Percentiles rank a stretch among this genome's conserved stretches.
Evolutionary conservation across 1,140 invertebrate genomes (phyloP).

Genomic region (Drosophila guanche): DNA sequence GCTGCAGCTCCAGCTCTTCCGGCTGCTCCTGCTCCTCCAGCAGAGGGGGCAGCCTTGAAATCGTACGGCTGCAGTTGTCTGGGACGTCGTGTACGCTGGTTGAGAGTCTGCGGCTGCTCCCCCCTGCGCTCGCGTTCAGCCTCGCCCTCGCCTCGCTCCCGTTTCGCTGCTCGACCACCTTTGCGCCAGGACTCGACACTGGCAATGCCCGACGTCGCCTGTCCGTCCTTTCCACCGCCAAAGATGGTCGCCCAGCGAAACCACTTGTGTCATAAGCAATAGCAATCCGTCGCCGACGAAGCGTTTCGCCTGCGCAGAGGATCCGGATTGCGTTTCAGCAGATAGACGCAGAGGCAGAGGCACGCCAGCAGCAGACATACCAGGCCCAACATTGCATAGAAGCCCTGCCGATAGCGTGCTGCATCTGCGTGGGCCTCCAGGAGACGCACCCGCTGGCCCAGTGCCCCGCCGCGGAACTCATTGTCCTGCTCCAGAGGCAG

Average conservation of each 20-base stretch:
- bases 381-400: conserved; percentile 73
- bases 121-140: conserved; percentile 27
- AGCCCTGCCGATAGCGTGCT: conserved; percentile 78
- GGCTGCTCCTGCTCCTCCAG: conserved; percentile 49
- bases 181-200: conserved; percentile 78
- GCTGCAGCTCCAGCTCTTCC: conserved; percentile 30
- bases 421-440: conserved; percentile 73
- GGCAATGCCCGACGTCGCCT: conserved; percentile 60
- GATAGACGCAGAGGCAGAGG: conserved; percentile 74
- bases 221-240: conserved; percentile 42
- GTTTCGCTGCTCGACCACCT: conserved; percentile 78
- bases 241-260: conserved; percentile 79
- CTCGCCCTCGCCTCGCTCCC: conserved; percentile 21
- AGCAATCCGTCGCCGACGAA: conserved; percentile 38
- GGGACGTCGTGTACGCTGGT: conserved; percentile 53
- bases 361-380: conserved; percentile 72
- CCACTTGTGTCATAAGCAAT: conserved; percentile 83
- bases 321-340: conserved; percentile 62
- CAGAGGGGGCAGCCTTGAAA: conserved; percentile 44
- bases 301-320: conserved; percentile 32
- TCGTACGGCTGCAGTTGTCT: conserved; percentile 72
- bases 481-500: conserved; percentile 51
- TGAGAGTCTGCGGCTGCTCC: conserved; percentile 30
- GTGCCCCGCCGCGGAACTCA: conserved; percentile 16
- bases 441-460: conserved; percentile 61